Evolutionary conservation across 2,113 vertebrate species (phyloP), one percentile per base, ranked within the genome.

Genomic region (Athene noctua): DNA sequence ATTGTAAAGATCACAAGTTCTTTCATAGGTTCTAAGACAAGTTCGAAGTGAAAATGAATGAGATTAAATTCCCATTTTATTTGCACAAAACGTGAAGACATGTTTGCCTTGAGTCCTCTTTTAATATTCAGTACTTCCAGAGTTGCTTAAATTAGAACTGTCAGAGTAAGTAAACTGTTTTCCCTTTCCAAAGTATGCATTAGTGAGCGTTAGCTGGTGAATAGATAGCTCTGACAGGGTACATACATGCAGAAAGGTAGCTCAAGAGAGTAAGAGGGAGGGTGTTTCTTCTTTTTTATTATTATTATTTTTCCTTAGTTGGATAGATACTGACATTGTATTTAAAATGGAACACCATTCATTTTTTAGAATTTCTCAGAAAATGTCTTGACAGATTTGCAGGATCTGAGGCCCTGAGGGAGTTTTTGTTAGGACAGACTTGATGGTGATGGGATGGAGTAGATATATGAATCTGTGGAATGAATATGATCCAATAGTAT

Each of bases 281-380:
- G 1, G 3, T 27, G 30, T 21, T 66, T 51, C 2, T 23, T 23
- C 2, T 8, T 36, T 7, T 6, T 5, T 26, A 6, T 26, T 14
- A 25, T 26, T 52, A 26, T 15, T 52, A 8, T 13, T 32, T 7
- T 10, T 1, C 1, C 3, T 54, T 67, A 71, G 8, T 46, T 13
- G 8, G 15, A 81, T 44, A n/a, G 29, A 15, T 36, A 62, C 44
- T 44, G 6, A 2, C 57, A n/a, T 22, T 4, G 15, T 49, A 2
- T 54, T 84, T 46, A 67, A 88, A 61, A 87, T 46, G 11, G 27
- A 89, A 27, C 8, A 77, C 29, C 23, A 51, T 54, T 49, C 0
- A 12, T 62, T 51, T 75, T 75, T 70, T 3, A 32, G 19, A 83
- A 46, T 44, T 79, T 52, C 11, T 46, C 27, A 62, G 47, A 63